phyloP scores from a whole-genome alignment of 2,797 vertebrate species.

The Eurystomus glaucurus region DNA sequence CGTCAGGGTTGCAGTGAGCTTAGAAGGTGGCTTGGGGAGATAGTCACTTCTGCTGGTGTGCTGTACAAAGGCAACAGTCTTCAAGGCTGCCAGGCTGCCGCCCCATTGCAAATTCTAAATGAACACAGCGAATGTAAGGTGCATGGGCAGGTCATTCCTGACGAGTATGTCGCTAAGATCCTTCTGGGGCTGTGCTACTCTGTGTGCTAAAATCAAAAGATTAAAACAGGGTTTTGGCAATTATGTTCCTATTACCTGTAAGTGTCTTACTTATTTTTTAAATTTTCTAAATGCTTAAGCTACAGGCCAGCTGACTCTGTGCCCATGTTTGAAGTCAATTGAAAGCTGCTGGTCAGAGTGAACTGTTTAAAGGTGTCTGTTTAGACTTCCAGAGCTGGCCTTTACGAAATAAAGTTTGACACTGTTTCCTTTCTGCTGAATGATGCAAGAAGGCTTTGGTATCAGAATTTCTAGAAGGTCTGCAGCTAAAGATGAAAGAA shows the following conservation, averaged over 20 bases:
- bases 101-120: background rate
- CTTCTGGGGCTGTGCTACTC: background rate
- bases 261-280: background rate
- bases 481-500: background rate
- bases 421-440: background rate
- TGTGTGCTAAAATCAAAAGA: background rate
- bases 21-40: background rate
- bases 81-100: background rate
- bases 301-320: background rate
- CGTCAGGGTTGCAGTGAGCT: background rate
- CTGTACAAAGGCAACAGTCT: background rate
- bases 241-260: background rate
- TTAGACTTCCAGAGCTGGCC: background rate
- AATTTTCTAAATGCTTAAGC: background rate
- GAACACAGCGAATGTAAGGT: background rate
- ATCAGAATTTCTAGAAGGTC: background rate
- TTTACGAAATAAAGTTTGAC: background rate
- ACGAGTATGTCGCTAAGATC: background rate
- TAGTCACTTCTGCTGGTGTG: background rate
- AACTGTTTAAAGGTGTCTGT: background rate
- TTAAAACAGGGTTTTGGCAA: background rate
- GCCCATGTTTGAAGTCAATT: background rate
- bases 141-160: background rate
- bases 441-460: background rate
- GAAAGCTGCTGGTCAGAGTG: background rate